These are phyloP conservation scores for Oriolus oriolus DNA, from an alignment of 2,113 vertebrate genomes.

Conservation along the genomic window DNA sequence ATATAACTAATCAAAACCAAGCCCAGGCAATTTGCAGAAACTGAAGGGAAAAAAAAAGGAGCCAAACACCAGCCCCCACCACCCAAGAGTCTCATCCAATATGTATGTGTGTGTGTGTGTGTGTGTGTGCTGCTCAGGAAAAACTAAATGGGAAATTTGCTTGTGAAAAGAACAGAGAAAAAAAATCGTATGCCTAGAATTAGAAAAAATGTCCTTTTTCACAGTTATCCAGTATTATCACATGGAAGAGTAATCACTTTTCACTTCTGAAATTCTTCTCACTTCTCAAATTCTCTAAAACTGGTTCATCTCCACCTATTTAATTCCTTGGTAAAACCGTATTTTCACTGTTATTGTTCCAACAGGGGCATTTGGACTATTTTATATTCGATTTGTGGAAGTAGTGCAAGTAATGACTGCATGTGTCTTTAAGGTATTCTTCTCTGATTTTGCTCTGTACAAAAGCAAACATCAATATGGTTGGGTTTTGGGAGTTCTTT, in stretches of 20 bases:
- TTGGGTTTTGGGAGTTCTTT: not conserved
- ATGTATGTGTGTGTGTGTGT: not conserved
- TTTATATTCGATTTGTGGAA: not conserved
- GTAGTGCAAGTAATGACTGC: not conserved
- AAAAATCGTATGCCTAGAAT: not conserved
- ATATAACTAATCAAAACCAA: slow-evolving; percentile 77
- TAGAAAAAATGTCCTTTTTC: not conserved
- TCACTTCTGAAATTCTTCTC: not conserved
- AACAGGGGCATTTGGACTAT: not conserved
- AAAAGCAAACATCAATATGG: not conserved
- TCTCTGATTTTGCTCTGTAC: not conserved
- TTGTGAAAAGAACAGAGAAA: not conserved
- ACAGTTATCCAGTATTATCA: slow-evolving; percentile 2
- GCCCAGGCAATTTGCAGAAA: slow-evolving; percentile 71
- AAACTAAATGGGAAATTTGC: not conserved
- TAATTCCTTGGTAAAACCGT: not conserved
- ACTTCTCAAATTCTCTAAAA: slow-evolving; percentile 29
- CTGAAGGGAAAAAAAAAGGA: slow-evolving; percentile 17
- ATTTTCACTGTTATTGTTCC: not conserved
- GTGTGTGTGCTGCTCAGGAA: not conserved
- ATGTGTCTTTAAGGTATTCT: not conserved
- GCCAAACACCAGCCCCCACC: not conserved
- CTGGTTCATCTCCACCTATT: not conserved
- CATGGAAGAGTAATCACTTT: slow-evolving; percentile 15
- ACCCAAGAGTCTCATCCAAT: slow-evolving; percentile 25